Conservation (phyloP, 2,113 vertebrate genomes). For the Galemys pyrenaicus region DNA sequence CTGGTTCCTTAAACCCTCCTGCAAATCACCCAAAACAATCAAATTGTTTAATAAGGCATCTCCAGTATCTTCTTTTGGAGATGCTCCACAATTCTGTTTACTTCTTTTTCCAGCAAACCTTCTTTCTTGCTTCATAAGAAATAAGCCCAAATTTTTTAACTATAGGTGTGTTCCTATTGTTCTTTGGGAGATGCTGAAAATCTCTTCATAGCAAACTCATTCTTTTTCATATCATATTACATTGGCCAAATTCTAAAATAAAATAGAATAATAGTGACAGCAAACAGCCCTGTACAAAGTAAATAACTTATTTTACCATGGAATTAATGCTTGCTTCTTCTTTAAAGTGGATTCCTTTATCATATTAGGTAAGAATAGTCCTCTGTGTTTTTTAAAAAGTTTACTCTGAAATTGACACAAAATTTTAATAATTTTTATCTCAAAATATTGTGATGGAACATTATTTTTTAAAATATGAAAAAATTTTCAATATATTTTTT, state of each 20-base stretch:
- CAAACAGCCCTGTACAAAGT: not conserved
- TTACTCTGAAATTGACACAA: slow-evolving; percentile 13
- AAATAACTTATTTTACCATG: not conserved
- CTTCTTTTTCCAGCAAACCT: not conserved
- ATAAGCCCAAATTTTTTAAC: not conserved
- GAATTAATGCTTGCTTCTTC: not conserved
- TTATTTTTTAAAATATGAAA: too few relatives aligned
- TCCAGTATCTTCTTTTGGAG: not conserved
- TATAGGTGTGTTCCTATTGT: not conserved
- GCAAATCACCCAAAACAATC: not conserved
- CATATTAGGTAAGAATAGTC: not conserved
- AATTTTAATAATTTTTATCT: not conserved
- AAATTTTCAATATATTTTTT: too few relatives aligned
- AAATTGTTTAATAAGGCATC: not conserved
- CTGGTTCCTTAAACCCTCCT: not conserved
- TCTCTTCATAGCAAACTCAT: not conserved
- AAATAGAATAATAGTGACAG: not conserved
- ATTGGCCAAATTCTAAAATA: not conserved
- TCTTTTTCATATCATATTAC: not conserved
- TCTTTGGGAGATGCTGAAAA: not conserved
- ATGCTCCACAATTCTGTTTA: not conserved
- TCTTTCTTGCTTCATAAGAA: not conserved
- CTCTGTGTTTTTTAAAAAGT: not conserved
- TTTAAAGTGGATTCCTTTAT: not conserved
- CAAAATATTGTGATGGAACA: too few relatives aligned